Percentiles rank a stretch among this genome's conserved stretches.
Evolutionary conservation across 1,140 invertebrate genomes (phyloP).

Genomic region (silkworm (Bombyx mori)): ASM3026992v2 NC_085111.1:11359501-11360000

Average conservation of each 20-base stretch:
- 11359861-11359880: not conserved
- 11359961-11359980: not conserved
- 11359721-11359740: not conserved
- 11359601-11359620: not conserved
- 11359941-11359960: not conserved
- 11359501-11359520: not conserved
- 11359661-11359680: not conserved
- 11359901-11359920: not conserved
- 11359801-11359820: not conserved
- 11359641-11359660: not conserved
- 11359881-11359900: not conserved
- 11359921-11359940: slow-evolving; percentile 1
- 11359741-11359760: not conserved
- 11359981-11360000: not conserved
- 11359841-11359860: not conserved
- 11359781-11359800: not conserved
- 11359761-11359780: not conserved
- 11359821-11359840: not conserved
- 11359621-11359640: too few relatives aligned
- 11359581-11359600: slow-evolving; percentile 3
- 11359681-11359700: not conserved
- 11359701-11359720: not conserved
- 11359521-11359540: slow-evolving; percentile 1
- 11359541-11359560: not conserved
- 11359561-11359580: not conserved